phyloP scores from a whole-genome alignment of 2,113 vertebrate species.

The Burhinus oedicnemus region DNA sequence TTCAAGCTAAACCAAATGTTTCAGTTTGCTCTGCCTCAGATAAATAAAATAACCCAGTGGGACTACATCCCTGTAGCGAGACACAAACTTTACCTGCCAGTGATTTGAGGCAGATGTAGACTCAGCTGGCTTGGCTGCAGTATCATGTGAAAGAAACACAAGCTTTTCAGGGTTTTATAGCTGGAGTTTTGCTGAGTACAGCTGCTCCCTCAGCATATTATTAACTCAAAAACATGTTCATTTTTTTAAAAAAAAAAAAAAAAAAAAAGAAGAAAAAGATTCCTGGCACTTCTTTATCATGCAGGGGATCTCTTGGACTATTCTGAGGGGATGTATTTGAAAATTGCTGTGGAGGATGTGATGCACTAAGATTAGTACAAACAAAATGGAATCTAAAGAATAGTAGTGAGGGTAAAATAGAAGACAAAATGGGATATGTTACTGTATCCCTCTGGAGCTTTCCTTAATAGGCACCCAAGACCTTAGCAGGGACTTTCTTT shows the following conservation, averaged over 20 bases:
- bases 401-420: not conserved
- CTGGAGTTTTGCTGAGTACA: slow-evolving; percentile 52
- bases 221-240: slow-evolving; percentile 42
- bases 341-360: slow-evolving; percentile 12
- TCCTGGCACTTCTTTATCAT: slow-evolving; percentile 27
- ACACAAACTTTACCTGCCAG: slow-evolving; percentile 58
- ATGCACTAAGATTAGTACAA: not conserved
- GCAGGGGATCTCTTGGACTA: slow-evolving; percentile 3
- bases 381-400: slow-evolving; percentile 11
- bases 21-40: slow-evolving; percentile 27
- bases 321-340: slow-evolving; percentile 19
- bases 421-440: not conserved
- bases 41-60: slow-evolving; percentile 61
- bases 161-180: slow-evolving; percentile 49
- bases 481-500: not conserved
- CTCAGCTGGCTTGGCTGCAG: slow-evolving; percentile 58
- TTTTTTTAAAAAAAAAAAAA: not conserved
- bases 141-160: slow-evolving; percentile 53
- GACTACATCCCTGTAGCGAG: slow-evolving; percentile 38
- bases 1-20: slow-evolving; percentile 57
- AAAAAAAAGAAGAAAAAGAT: not conserved
- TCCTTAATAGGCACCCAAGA: not conserved
- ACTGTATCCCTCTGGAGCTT: not conserved
- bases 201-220: slow-evolving; percentile 52
- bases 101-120: slow-evolving; percentile 66